These are phyloP conservation scores for Noturus placidus DNA, from an alignment of 2,113 vertebrate species.

Conservation along the genomic window DNA sequence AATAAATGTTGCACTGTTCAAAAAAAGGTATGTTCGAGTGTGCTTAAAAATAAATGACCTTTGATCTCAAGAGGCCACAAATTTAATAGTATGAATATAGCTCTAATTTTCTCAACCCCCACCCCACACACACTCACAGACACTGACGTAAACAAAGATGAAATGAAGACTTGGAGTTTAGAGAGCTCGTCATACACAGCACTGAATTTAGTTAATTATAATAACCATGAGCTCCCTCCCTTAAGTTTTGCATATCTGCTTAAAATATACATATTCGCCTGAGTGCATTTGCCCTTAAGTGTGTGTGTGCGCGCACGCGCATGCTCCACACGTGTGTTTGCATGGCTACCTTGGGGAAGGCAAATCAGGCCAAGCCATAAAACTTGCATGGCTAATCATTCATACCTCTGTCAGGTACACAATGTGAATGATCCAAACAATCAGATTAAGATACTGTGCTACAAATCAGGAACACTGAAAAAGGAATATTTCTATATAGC, in stretches of 20 bases:
- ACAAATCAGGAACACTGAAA: not conserved
- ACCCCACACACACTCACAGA: not conserved
- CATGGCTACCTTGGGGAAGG: slow-evolving; percentile 31
- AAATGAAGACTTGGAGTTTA: not conserved
- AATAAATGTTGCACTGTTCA: not conserved
- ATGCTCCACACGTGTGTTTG: not conserved
- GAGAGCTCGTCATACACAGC: not conserved
- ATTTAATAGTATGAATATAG: not conserved
- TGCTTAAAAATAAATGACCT: not conserved
- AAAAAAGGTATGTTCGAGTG: not conserved
- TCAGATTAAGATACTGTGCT: slow-evolving; percentile 19
- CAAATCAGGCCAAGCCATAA: slow-evolving; percentile 43
- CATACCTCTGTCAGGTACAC: slow-evolving; percentile 6
- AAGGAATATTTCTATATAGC: not conserved
- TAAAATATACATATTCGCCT: slow-evolving; percentile 30
- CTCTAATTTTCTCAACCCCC: no score
- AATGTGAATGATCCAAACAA: slow-evolving; percentile 3
- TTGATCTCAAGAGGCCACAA: not conserved
- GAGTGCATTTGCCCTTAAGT: slow-evolving; percentile 29
- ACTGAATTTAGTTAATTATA: slow-evolving; percentile 15
- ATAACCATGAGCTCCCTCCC: slow-evolving; percentile 10
- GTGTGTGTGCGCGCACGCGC: not conserved
- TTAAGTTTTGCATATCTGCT: slow-evolving; percentile 36
- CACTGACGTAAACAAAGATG: not conserved
- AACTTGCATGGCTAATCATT: slow-evolving; percentile 38